A percentile compares a stretch with the other conserved stretches of the same genome.
Evolutionary conservation across 2,888 invertebrate genomes (phyloP).

Genomic region (Drosophila bunnanda): DNA sequence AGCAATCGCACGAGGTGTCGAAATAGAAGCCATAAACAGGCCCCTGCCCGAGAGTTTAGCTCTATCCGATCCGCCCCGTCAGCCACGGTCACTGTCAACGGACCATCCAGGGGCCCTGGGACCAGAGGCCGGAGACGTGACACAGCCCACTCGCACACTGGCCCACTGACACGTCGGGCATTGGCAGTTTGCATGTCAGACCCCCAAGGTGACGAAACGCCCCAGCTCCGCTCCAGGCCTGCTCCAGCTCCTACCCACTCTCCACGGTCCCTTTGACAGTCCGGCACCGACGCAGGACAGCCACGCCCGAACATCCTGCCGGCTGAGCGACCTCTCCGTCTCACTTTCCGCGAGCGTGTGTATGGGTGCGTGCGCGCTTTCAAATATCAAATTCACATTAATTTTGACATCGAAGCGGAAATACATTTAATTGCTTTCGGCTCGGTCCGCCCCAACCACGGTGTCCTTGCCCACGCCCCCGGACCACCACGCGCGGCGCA

Average conservation of each 20-base stretch:
- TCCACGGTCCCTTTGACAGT: slow-evolving; percentile 49
- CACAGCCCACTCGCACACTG: slow-evolving; percentile 9
- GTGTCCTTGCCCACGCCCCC: slow-evolving; percentile 12
- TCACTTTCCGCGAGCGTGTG: slow-evolving; percentile 28
- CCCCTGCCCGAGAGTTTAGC: slow-evolving; percentile 8
- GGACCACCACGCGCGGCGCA: not conserved
- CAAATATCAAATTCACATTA: slow-evolving; percentile 79
- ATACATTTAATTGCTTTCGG: slow-evolving; percentile 79
- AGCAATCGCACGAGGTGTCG: slow-evolving; percentile 53
- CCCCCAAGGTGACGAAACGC: slow-evolving; percentile 62
- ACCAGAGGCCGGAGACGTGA: slow-evolving; percentile 9
- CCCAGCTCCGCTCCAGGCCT: slow-evolving; percentile 8
- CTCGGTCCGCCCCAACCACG: slow-evolving; percentile 19
- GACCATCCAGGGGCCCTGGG: slow-evolving; percentile 41
- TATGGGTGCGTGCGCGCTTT: slow-evolving; percentile 58
- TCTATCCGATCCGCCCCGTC: slow-evolving; percentile 25
- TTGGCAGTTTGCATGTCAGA: slow-evolving; percentile 30
- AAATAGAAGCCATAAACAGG: slow-evolving; percentile 33
- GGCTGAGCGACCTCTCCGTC: slow-evolving; percentile 6
- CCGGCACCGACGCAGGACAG: slow-evolving; percentile 59
- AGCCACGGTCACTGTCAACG: slow-evolving; percentile 56
- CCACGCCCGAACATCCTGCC: slow-evolving; percentile 49
- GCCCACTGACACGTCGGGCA: slow-evolving; percentile 11
- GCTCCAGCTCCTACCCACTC: slow-evolving; percentile 28
- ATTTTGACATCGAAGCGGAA: slow-evolving; percentile 79